Conservation (phyloP, 2,888 invertebrate genomes). For the Augochlorella aurata region DNA sequence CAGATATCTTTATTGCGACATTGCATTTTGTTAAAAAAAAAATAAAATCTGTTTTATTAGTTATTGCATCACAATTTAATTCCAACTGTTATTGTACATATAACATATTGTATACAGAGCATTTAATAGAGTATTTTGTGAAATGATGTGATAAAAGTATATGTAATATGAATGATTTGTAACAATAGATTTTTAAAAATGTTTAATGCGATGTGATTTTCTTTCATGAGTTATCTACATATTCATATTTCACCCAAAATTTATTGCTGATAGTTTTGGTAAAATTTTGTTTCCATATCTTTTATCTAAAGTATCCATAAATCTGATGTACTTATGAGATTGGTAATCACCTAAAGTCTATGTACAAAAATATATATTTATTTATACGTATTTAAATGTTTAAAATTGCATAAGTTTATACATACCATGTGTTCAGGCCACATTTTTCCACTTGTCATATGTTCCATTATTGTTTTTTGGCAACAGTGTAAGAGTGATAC, state of each 20-base stretch:
- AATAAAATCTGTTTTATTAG: conserved; percentile 55
- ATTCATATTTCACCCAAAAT: conserved; percentile 56
- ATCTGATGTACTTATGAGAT: conserved; percentile 74
- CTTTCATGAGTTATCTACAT: not conserved
- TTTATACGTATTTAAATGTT: conserved; percentile 17
- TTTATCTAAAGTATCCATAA: conserved; percentile 78
- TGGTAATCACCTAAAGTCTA: conserved; percentile 75
- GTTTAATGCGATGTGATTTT: not conserved
- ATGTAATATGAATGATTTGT: not conserved
- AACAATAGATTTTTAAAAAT: not conserved
- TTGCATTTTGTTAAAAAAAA: conserved; percentile 66
- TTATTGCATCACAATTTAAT: conserved; percentile 39
- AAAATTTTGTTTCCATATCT: conserved; percentile 77
- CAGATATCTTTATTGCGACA: conserved; percentile 68
- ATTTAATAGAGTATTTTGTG: conserved; percentile 2
- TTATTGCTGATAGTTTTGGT: conserved; percentile 70
- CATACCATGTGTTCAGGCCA: conserved; percentile 79
- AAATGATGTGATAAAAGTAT: conserved; percentile 11
- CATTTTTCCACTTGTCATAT: conserved; percentile 71
- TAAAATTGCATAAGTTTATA: conserved; percentile 18
- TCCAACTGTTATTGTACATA: conserved; percentile 32
- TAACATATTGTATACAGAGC: not conserved
- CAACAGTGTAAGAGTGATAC: conserved; percentile 76
- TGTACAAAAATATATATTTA: conserved; percentile 25
- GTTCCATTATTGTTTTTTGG: conserved; percentile 70